Evolutionary conservation across 2,888 invertebrate species (phyloP).

Genomic region (Pristionchus exspectatus): DNA sequence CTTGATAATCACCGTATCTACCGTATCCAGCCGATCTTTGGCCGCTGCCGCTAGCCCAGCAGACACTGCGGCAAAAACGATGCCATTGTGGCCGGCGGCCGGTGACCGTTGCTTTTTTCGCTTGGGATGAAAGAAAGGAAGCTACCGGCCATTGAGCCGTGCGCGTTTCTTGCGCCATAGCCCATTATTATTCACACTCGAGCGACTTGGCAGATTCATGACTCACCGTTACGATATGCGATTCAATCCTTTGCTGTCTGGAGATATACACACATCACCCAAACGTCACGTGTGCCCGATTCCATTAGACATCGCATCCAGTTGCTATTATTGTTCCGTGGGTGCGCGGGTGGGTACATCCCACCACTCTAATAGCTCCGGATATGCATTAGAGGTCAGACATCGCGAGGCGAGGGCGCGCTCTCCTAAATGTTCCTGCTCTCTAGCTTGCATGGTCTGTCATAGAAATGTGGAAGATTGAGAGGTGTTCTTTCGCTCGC

Average conservation of each 20-base stretch:
- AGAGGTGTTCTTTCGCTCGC: neutral
- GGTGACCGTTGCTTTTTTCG: conserved; percentile 1
- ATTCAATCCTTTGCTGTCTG: neutral
- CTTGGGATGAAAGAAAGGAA: neutral
- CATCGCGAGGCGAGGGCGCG: neutral
- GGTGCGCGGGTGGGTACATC: neutral
- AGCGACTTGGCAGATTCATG: neutral
- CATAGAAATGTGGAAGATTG: neutral
- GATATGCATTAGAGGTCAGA: conserved; percentile 24
- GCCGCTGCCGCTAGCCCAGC: neutral
- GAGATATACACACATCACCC: neutral
- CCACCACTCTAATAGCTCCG: neutral
- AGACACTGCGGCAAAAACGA: neutral
- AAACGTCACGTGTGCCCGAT: too few relatives aligned
- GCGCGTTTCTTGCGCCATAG: neutral
- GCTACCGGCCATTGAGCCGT: neutral
- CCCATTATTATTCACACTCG: conserved; percentile 45
- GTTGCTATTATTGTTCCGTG: neutral
- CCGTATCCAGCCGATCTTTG: neutral
- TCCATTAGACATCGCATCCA: neutral
- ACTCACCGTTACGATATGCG: neutral
- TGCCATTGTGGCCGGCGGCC: neutral
- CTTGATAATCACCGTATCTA: too few relatives aligned
- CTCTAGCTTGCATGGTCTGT: neutral
- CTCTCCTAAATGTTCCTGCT: neutral